Evolutionary conservation across 2,113 vertebrate genomes (phyloP).

Genomic region (Nothocercus nigrocapillus): DNA sequence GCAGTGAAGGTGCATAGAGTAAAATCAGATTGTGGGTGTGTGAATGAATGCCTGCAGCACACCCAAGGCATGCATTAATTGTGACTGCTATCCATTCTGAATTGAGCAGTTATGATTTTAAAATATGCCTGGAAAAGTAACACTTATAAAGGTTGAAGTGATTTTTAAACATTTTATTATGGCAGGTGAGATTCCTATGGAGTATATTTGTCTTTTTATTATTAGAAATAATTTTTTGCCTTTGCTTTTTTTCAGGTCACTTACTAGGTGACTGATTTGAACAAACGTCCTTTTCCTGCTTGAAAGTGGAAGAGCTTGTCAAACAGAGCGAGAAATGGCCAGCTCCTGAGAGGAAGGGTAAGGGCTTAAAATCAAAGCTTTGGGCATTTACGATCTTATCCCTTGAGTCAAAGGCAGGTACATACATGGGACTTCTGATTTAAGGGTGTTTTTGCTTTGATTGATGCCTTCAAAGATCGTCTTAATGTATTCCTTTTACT

Average conservation of each 20-base stretch:
- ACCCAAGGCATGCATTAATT: background rate
- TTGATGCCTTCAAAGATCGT: background rate
- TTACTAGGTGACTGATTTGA: background rate
- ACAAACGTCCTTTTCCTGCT: background rate
- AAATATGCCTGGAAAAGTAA: background rate
- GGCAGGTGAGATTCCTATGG: background rate
- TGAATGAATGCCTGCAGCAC: background rate
- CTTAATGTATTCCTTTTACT: background rate
- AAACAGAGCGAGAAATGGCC: background rate
- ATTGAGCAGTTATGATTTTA: background rate
- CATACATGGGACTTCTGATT: background rate
- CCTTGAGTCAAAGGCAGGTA: background rate
- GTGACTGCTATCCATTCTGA: background rate
- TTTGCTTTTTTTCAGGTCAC: background rate
- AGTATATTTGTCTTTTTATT: background rate
- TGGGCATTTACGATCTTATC: background rate
- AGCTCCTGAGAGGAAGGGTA: background rate
- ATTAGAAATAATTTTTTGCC: background rate
- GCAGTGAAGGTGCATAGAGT: background rate
- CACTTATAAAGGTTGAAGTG: background rate
- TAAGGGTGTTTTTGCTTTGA: background rate
- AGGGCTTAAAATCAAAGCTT: background rate
- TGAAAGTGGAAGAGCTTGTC: background rate
- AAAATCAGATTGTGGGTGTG: background rate
- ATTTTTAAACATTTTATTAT: background rate